These are phyloP conservation scores for Anoura caudifer DNA, from an alignment of 2,113 vertebrate species.

Conservation along the genomic window DNA sequence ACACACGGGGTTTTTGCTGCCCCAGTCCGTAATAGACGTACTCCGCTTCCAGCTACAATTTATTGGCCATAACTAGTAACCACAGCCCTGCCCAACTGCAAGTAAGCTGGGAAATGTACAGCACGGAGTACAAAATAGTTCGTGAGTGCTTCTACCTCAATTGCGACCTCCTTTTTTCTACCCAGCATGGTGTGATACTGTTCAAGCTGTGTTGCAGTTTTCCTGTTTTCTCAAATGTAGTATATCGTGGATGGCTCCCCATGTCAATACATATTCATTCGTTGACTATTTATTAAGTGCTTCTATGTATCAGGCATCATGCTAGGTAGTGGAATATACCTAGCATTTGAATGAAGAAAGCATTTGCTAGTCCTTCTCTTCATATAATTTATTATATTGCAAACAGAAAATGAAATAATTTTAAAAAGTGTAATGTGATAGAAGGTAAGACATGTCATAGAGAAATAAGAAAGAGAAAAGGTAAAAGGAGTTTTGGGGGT, in stretches of 20 bases:
- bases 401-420: constrained; percentile 12
- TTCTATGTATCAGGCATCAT: background rate
- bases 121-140: background rate
- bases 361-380: background rate
- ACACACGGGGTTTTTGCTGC: background rate
- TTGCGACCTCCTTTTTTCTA: background rate
- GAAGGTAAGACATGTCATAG: background rate
- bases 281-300: background rate
- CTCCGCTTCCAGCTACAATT: background rate
- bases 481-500: background rate
- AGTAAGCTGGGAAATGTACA: background rate
- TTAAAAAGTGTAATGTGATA: background rate
- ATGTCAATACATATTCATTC: background rate
- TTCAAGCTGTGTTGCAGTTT: background rate
- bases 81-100: background rate
- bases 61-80: background rate
- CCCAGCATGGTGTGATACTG: background rate
- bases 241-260: background rate
- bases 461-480: background rate
- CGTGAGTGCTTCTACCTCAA: background rate
- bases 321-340: background rate
- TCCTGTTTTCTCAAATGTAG: background rate
- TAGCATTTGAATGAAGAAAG: background rate
- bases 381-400: background rate
- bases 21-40: background rate